A percentile compares a stretch with the other conserved stretches of the same genome.
These are phyloP conservation scores for Axinella damicornis DNA, from an alignment of 37 sponge, comb jelly and placozoan species.

Conservation along the genomic window DNA sequence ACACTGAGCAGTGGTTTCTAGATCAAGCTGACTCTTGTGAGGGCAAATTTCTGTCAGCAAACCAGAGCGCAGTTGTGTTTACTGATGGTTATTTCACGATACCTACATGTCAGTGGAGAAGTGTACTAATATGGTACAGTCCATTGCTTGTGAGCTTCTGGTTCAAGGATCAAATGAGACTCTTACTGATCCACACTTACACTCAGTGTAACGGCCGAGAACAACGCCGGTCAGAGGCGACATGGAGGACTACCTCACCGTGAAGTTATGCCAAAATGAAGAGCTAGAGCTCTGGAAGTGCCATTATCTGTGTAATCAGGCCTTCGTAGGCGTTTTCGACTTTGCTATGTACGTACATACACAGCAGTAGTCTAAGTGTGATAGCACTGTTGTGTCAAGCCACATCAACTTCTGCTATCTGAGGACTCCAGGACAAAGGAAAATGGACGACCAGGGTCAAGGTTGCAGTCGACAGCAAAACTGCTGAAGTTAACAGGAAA, in stretches of 20 bases:
- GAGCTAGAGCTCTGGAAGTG: too few species aligned
- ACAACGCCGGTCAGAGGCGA: too few species aligned
- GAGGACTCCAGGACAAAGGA: not conserved
- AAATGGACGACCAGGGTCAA: not conserved
- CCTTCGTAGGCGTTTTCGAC: not conserved
- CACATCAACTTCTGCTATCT: not conserved
- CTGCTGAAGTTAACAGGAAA: not conserved
- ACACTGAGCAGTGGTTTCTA: not conserved
- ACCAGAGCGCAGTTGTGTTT: not conserved
- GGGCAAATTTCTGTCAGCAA: slow-evolving; percentile 4
- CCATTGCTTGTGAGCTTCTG: not conserved
- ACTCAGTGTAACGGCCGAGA: too few species aligned
- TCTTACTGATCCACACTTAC: not conserved
- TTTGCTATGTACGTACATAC: not conserved
- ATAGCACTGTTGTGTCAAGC: not conserved
- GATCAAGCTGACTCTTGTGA: not conserved
- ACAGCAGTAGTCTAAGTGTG: too few species aligned
- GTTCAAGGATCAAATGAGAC: not conserved
- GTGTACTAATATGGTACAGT: not conserved
- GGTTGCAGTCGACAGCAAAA: not conserved
- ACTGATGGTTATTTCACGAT: not conserved
- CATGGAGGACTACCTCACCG: too few species aligned
- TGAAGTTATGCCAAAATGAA: too few species aligned
- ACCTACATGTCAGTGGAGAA: not conserved
- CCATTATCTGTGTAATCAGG: too few species aligned